Evolutionary conservation across 2,797 vertebrate genomes (phyloP), one percentile per base, ranked within the genome.

Genomic region (Xenentodon cancila): DNA sequence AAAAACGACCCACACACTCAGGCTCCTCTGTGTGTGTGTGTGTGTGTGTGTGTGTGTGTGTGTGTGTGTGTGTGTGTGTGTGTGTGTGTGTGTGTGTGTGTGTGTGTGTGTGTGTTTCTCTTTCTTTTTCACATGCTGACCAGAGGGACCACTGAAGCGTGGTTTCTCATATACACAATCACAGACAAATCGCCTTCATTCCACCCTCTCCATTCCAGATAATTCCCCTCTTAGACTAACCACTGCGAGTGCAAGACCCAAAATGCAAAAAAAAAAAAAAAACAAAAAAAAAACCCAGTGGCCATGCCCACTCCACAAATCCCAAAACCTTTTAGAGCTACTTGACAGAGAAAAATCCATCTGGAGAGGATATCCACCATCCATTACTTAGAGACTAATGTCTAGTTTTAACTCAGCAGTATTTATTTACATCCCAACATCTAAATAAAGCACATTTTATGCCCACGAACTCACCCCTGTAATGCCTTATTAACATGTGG

Each of bases 291-390:
- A 27, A 27, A 27, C 27, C 58, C 84, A 77, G 75, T 73, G 74
- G 73, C 80, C 76, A 64, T 80, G 83, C 81, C 84, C 87, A 89
- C 88, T 89, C 81, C 68, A 82, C 80, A 89, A 90, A 90, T 91
- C 90, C 89, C 77, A 81, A 92, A 92, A 87, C 90, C 90, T 91
- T 92, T 92, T 91, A 92, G 87, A 91, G 88, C 88, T 87, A 89
- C 91, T 92, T 89, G 87, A 90, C 86, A 71, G 84, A 80, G 86
- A 87, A 80, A 86, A 90, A 85, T 89, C 88, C 88, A 84, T 86
- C 87, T 88, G 87, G 78, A 89, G 86, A 80, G 83, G 76, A 88
- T 84, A 88, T 89, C 82, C 84, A 83, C 64, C 61, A 44, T 82
- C 84, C 88, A 91, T 89, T 90, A 91, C 89, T 89, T 88, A 81